Base-by-base conservation (phyloP, 92 coral and sea anemone species). In the Palythoa grandis region DNA sequence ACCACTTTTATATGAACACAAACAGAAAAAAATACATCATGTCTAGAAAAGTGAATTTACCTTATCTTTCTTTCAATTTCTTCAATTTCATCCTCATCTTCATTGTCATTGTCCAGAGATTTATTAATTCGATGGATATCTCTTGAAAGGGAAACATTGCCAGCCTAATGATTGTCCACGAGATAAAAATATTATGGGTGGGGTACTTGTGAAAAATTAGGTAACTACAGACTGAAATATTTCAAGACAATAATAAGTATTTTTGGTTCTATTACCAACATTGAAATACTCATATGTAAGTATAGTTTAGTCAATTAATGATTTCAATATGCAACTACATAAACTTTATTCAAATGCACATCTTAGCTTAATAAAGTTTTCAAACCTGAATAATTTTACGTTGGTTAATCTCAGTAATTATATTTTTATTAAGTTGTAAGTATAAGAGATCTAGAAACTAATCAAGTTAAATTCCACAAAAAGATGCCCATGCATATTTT, bases 21-120 rank as follows among this genome's bases (percentile, higher is more conserved):
- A 43, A 43, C 9, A 58, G 19, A 58, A 43, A 72, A 4, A 40
- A 39, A 39, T 25, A 15, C 8, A 38, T 39, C 16, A 16, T 72
- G 3, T 52, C 1, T 11, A n/a, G 5, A 48, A 52, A 43, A 52
- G 16, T 52, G 40, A 52, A 7, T 19, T 22, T 37, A 80, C 85
- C 60, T 80, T 80, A 80, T 80, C 57, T 80, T 80, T 66, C 74
- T 13, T 23, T 65, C 74, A 29, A 63, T 74, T 65, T 80, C 85
- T 15, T 80, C 85, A 11, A 80, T 65, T n/a, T 80, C 85, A 48
- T 80, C 85, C 40, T 80, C 85, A 80, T 80, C 85, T 17, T 80
- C 74, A 40, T 80, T 80, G 43, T 66, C 74, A 80, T 80, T 66
- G 2, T 38, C 58, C 12, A 79, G 57, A 39, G 85, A 43, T 39